Base-by-base conservation (phyloP, 2,888 invertebrate species). In the Amblyteles armatorius region DNA sequence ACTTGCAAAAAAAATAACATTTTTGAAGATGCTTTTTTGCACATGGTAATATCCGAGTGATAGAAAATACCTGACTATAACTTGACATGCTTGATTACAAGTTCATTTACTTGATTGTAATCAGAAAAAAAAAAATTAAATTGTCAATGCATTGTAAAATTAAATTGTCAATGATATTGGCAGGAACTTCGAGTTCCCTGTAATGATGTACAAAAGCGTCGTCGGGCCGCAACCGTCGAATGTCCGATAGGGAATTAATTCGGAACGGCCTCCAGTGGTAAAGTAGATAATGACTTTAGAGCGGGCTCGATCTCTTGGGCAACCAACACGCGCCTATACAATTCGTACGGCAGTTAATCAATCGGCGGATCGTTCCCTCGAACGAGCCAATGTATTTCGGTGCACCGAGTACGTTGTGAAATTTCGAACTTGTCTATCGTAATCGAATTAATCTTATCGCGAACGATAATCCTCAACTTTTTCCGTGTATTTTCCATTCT, bases 201-300 rank as follows among this genome's bases (percentile, higher is more conserved):
- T n/a, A 36, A 57, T n/a, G 71, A 82, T 82, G 40, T 48, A 36
- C 33, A 36, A 48, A 19, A 76, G 44, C 33, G 16, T 36, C 40
- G 13, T 26, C 71, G 4, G 36, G 44, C 11, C 19, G 40, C 44
- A 68, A 52, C 52, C 67, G 76, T 79, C 63, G 69, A 83, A 69
- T 55, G 69, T 69, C 68, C 19, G 50, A 79, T 69, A 22, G 52
- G 19, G 26, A 36, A 9, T 68, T 60, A 72, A 79, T 79, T 76
- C 65, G 13, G 5, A 80, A 40, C 16, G 44, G 55, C 67, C 57
- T 65, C 19, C 71, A 33, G 48, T 36, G 29, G 67, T 72, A 29
- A 76, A 83, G 55, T 77, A 76, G 76, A 80, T 84, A 80, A 83
- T 80, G 65, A 60, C 67, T 48, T 57, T 36, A 52, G 79, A 80